A percentile compares a stretch with the other conserved stretches of the same genome.
Conservation (phyloP, 2,797 vertebrate species). For the Benthosema pterotum region DNA sequence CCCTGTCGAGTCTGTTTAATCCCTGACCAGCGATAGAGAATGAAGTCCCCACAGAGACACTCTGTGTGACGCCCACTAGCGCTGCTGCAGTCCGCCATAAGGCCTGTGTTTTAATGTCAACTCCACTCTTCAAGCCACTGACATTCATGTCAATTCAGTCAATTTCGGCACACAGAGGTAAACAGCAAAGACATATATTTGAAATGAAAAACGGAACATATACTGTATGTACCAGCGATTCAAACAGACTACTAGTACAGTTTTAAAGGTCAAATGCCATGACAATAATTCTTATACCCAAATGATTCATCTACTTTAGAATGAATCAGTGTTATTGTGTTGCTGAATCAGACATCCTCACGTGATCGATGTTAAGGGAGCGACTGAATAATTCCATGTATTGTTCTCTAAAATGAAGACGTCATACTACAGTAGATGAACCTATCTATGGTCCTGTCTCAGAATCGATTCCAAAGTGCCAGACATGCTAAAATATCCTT, state of each 20-base stretch:
- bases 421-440: too few relatives aligned
- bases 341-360: constrained; percentile 12
- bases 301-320: background rate
- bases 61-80: constrained; percentile 40
- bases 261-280: too few relatives aligned
- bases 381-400: too few relatives aligned
- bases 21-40: constrained; percentile 41
- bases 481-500: too few relatives aligned
- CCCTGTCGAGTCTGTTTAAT: constrained; percentile 30
- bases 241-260: too few relatives aligned
- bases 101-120: constrained; percentile 38
- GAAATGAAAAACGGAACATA: too few relatives aligned
- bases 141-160: constrained; percentile 31
- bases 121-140: constrained; percentile 20
- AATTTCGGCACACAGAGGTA: constrained; percentile 15
- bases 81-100: background rate
- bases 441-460: too few relatives aligned
- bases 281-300: too few relatives aligned
- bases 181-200: background rate
- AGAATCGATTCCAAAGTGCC: too few relatives aligned
- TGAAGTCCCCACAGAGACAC: constrained; percentile 41
- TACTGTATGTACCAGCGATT: too few relatives aligned
- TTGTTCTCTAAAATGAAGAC: too few relatives aligned
- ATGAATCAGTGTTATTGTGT: constrained; percentile 2
- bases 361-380: too few relatives aligned